Evolutionary conservation across 2,888 invertebrate genomes (phyloP).

Genomic region (Myathropa florea): DNA sequence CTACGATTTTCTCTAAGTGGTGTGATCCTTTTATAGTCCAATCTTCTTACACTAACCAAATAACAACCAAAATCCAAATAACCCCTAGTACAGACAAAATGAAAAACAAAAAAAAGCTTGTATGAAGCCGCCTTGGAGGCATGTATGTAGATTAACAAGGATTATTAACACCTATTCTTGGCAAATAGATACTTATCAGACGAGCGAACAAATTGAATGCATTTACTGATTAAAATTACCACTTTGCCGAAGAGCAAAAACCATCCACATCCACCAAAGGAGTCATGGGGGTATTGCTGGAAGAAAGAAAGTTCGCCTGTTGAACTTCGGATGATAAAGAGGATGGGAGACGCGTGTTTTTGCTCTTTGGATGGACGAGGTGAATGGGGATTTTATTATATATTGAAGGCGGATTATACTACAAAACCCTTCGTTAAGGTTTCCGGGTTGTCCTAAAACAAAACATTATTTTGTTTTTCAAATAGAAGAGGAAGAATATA

Average conservation of each 20-base stretch:
- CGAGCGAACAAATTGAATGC: conserved; percentile 78
- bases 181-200: conserved; percentile 70
- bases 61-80: not conserved
- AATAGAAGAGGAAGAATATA: not conserved
- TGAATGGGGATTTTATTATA: not conserved
- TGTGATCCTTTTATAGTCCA: conserved; percentile 56
- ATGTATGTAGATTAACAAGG: conserved; percentile 77
- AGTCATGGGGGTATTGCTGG: not conserved
- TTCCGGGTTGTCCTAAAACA: not conserved
- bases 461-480: not conserved
- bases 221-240: conserved; percentile 81
- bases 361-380: not conserved
- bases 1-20: conserved; percentile 27
- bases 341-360: not conserved
- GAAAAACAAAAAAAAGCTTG: not conserved
- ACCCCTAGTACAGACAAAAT: not conserved
- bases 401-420: not conserved
- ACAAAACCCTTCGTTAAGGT: not conserved
- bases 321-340: not conserved
- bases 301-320: conserved; percentile 10
- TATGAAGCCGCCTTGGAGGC: conserved; percentile 56
- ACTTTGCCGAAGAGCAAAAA: conserved; percentile 64
- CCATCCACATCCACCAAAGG: not conserved
- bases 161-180: conserved; percentile 79
- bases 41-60: not conserved